Evolutionary conservation across 2,888 invertebrate genomes (phyloP), one percentile per base, ranked within the genome.

Genomic region (Cistogaster globosa): DNA sequence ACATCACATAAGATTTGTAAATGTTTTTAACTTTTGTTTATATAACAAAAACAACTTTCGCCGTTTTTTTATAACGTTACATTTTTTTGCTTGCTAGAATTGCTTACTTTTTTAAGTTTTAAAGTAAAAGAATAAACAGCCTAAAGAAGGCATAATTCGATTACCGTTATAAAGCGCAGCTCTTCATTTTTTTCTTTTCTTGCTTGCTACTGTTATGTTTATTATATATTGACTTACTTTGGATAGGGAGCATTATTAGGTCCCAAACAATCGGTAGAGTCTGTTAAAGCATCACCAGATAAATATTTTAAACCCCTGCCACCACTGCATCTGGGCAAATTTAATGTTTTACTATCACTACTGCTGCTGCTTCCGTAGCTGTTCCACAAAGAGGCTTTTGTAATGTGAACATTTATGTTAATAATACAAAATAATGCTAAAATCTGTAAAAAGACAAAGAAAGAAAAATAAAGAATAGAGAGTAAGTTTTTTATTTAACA

Each of bases 241-340:
- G 97, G 97, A 93, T 97, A 98, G 74, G 96, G 96, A 88, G 94
- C 93, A 88, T 97, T 96, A 89, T 97, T 96, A 8, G 97, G 97
- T 22, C 97, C 97, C 72, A 96, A 92, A 88, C 97, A 97, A 90
- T 97, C 96, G 26, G 94, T 92, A 9, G 96, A 94, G 91, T 96
- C 97, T 87, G 95, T 94, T 65, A 98, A 93, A 9, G 97, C 97
- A 92, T 98, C 97, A 20, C 98, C 98, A 95, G 97, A 97, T 22
- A 97, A 94, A 92, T 97, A 97, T 93, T 97, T 97, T 80, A 97
- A 93, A 88, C 95, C 94, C 80, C 94, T 93, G 22, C 95, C 95
- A 80, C 94, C 93, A 83, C 94, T 94, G 90, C 94, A 94, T 79
- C 86, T 87, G 18, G 78, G 22, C 20, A 82, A 69, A 80, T 90